Percentiles rank a stretch among this genome's conserved stretches.
These are phyloP conservation scores for Seira ritae DNA, from an alignment of 2,888 invertebrate species.

Conservation along the genomic window DNA sequence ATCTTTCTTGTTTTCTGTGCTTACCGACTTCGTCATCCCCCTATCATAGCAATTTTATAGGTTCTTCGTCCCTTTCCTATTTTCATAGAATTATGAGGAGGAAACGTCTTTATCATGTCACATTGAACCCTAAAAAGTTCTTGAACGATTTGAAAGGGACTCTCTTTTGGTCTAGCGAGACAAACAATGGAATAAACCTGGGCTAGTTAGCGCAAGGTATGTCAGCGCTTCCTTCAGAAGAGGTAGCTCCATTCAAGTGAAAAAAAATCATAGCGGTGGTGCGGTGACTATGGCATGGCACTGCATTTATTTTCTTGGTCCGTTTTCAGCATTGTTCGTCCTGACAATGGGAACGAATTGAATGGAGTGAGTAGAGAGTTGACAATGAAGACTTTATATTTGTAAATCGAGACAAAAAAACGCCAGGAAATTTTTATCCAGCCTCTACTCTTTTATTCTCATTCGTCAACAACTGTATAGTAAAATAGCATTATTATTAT, in stretches of 20 bases:
- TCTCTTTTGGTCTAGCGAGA: background rate
- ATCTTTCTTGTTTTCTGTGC: background rate
- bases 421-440: background rate
- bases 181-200: background rate
- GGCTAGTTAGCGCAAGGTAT: background rate
- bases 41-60: background rate
- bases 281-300: background rate
- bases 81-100: background rate
- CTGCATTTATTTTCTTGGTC: background rate
- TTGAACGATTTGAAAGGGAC: background rate
- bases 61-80: background rate
- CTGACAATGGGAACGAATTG: background rate
- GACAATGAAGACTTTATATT: background rate
- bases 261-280: background rate
- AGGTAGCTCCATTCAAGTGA: background rate
- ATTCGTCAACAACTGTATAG: background rate
- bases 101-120: background rate
- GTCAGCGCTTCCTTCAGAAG: background rate
- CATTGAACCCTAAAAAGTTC: background rate
- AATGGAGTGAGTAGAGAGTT: background rate
- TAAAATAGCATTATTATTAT: background rate
- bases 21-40: background rate
- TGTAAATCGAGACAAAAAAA: background rate
- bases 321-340: background rate
- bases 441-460: background rate